Evolutionary conservation across 2,797 vertebrate species (phyloP).

Genomic region (Podarcis lilfordi): DNA sequence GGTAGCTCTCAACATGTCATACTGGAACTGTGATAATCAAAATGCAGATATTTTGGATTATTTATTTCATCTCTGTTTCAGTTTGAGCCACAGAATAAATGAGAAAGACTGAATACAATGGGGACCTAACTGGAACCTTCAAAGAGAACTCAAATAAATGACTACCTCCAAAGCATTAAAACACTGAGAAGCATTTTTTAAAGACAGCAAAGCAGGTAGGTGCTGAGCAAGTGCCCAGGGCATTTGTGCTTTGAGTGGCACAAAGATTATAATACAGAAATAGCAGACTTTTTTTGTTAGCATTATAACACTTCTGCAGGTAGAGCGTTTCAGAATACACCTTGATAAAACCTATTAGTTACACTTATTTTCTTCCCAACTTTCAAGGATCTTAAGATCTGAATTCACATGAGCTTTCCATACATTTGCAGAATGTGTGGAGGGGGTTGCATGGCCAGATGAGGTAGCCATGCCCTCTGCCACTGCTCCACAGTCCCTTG

Average conservation of each 20-base stretch:
- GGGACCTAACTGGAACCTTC: not conserved
- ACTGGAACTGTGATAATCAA: not conserved
- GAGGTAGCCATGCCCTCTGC: too few relatives aligned
- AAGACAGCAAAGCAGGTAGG: not conserved
- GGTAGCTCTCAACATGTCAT: not conserved
- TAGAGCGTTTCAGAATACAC: not conserved
- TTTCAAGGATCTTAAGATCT: not conserved
- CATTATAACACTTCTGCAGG: not conserved
- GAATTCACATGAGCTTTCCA: too few relatives aligned
- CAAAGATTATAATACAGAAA: not conserved
- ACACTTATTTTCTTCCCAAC: not conserved
- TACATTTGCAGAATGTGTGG: too few relatives aligned
- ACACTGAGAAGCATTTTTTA: not conserved
- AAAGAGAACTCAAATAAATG: not conserved
- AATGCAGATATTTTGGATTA: not conserved
- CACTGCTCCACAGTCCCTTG: too few relatives aligned
- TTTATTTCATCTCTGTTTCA: not conserved
- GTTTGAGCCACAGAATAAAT: not conserved
- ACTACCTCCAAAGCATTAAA: not conserved
- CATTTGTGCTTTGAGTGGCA: not conserved
- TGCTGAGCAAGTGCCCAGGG: not conserved
- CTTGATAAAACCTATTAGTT: not conserved
- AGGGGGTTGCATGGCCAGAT: too few relatives aligned
- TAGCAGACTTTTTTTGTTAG: not conserved
- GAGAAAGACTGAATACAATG: not conserved